Conservation (phyloP, 2,113 vertebrate genomes). For the Pleuronectes platessa region DNA sequence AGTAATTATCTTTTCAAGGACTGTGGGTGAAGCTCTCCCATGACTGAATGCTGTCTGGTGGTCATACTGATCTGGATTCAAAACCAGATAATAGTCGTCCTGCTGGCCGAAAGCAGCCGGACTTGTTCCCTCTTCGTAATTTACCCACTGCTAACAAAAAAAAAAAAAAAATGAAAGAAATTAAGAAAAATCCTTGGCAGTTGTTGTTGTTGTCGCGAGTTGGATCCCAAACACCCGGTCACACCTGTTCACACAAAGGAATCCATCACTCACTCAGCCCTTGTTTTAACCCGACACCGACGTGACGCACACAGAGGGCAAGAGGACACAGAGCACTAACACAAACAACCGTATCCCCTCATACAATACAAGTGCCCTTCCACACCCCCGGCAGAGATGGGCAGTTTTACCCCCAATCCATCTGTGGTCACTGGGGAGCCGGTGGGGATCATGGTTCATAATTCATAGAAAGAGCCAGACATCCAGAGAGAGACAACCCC, state of each 20-base stretch:
- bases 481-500: constrained; percentile 58
- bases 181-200: background rate
- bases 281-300: constrained; percentile 53
- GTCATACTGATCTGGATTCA: constrained; percentile 22
- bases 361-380: constrained; percentile 52
- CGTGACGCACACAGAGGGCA: constrained; percentile 24
- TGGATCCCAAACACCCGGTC: background rate
- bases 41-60: constrained; percentile 2
- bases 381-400: constrained; percentile 56
- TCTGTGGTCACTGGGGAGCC: constrained; percentile 63
- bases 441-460: constrained; percentile 78
- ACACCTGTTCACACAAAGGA: constrained; percentile 56
- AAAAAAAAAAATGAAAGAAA: background rate
- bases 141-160: background rate
- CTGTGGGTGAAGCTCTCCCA: background rate
- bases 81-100: constrained; percentile 1
- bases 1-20: constrained; percentile 43
- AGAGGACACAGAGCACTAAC: constrained; percentile 39
- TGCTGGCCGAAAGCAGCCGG: constrained; percentile 5
- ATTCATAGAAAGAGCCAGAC: constrained; percentile 80
- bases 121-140: background rate
- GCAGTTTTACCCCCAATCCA: constrained; percentile 59
- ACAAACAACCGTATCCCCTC: constrained; percentile 60
- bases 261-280: constrained; percentile 29
- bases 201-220: constrained; percentile 4